These are phyloP conservation scores for Scaptomyza pallida DNA, from an alignment of 1,140 invertebrate genomes.

Conservation along the genomic window DNA sequence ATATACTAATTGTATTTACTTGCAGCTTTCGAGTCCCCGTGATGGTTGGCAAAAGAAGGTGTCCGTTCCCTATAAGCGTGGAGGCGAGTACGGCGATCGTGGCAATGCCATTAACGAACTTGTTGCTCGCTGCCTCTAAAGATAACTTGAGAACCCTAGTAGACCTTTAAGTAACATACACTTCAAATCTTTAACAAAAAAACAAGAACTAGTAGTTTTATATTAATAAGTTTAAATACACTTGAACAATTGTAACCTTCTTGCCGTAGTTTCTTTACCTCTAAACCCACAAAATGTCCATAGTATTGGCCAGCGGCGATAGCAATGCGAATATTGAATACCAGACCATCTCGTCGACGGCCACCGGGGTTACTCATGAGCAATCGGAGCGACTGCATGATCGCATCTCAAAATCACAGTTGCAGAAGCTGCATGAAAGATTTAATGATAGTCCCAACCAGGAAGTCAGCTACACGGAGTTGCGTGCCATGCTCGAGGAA, in stretches of 20 bases:
- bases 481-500: conserved; percentile 45
- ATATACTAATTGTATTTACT: neutral
- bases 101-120: conserved; percentile 74
- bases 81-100: conserved; percentile 81
- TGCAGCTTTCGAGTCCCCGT: conserved; percentile 73
- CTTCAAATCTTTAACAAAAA: conserved; percentile 15
- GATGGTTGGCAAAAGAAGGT: conserved; percentile 82
- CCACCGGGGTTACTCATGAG: conserved; percentile 26
- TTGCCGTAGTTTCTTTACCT: neutral
- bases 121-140: conserved; percentile 74
- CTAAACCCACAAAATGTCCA: conserved; percentile 41
- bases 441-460: conserved; percentile 28
- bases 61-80: conserved; percentile 71
- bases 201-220: conserved; percentile 28
- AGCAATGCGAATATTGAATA: conserved; percentile 54
- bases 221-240: conserved; percentile 24
- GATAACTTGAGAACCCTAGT: conserved; percentile 41
- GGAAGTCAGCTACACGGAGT: conserved; percentile 39
- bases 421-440: conserved; percentile 49
- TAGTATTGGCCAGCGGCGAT: conserved; percentile 34
- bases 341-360: conserved; percentile 62
- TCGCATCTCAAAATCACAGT: conserved; percentile 51
- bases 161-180: conserved; percentile 37
- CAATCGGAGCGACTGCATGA: conserved; percentile 67
- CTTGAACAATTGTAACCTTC: neutral